phyloP scores from a whole-genome alignment of 2,797 vertebrate genomes.

The Hyperoplus immaculatus region DNA sequence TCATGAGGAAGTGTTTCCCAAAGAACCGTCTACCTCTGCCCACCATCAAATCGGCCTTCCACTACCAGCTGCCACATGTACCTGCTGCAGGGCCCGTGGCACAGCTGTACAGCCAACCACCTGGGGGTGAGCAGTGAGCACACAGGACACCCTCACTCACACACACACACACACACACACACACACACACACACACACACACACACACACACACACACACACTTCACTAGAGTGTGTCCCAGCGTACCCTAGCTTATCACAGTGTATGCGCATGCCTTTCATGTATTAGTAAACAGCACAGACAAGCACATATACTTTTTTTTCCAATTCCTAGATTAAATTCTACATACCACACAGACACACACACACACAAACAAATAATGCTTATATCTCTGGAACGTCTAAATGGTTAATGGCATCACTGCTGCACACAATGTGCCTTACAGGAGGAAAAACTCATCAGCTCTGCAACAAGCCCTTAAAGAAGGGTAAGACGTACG shows the following conservation, averaged over 20 bases:
- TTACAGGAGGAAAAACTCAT: constrained; percentile 69
- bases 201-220: constrained; percentile 5
- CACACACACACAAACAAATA: not conserved
- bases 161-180: not conserved
- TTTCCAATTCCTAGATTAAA: not conserved
- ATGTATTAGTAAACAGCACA: constrained; percentile 7
- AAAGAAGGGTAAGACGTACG: constrained; percentile 77
- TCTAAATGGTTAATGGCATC: constrained; percentile 39
- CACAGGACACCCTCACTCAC: constrained; percentile 6
- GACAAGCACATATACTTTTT: constrained; percentile 5
- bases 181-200: constrained; percentile 9
- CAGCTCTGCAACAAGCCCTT: constrained; percentile 71
- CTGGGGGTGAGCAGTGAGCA: constrained; percentile 92
- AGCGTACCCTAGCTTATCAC: constrained; percentile 12
- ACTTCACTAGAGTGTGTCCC: constrained; percentile 16
- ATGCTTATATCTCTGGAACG: constrained; percentile 14
- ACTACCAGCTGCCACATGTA: constrained; percentile 90
- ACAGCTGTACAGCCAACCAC: constrained; percentile 92
- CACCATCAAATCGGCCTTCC: constrained; percentile 95
- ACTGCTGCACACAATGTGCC: constrained; percentile 70
- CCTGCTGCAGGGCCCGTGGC: constrained; percentile 92
- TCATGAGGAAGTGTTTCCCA: constrained; percentile 99
- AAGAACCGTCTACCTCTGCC: constrained; percentile 97
- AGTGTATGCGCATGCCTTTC: constrained; percentile 16
- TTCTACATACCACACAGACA: not conserved